Base-by-base conservation (phyloP, 2,113 vertebrate genomes). In the Elaphurus davidianus region DNA sequence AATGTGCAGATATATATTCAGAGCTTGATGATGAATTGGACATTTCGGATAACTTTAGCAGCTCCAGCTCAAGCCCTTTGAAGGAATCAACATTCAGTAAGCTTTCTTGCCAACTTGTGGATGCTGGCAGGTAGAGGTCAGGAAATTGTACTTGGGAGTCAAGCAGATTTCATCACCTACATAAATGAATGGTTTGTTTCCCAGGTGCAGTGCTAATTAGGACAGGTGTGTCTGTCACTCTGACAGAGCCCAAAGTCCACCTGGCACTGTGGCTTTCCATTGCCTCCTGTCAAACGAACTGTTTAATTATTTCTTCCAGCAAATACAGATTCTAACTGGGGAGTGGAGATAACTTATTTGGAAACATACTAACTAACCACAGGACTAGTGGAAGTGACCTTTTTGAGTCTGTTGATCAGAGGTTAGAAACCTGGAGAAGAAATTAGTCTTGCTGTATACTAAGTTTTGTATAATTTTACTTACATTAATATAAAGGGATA, bases 11-110 rank as follows among this genome's bases (percentile, higher is more conserved):
- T 96, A 47, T 97, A 1, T 98, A 97, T 85, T 98, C 98, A 81
- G 99, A 99, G 96, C 86, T 99, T 15, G 98, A 99, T 21, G 99
- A 98, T 76, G 99, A 99, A 5, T 45, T 97, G 45, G 98, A 99
- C 6, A 0, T 96, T 9, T 88, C 95, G 0, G 92, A 98, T 84
- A 98, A 98, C 67, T 98, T 52, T 1, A 99, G 96, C 91, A 98
- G 90, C 85, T 98, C 98, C 85, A 98, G 86, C 97, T 98, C 96
- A 25, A 98, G 96, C 95, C 91, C 98, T 93, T 93, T 98, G 88
- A 98, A 99, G 97, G 98, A 98, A 19, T 97, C 98, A 79, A 55
- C 97, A 12, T 62, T 98, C 94, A 98, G 98, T 99, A 99, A 99
- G 98, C 54, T 91, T 88, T 87, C 71, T 96, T 90, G 30, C 15